phyloP scores from a whole-genome alignment of 2,113 vertebrate genomes.

The Etia nguti region DNA sequence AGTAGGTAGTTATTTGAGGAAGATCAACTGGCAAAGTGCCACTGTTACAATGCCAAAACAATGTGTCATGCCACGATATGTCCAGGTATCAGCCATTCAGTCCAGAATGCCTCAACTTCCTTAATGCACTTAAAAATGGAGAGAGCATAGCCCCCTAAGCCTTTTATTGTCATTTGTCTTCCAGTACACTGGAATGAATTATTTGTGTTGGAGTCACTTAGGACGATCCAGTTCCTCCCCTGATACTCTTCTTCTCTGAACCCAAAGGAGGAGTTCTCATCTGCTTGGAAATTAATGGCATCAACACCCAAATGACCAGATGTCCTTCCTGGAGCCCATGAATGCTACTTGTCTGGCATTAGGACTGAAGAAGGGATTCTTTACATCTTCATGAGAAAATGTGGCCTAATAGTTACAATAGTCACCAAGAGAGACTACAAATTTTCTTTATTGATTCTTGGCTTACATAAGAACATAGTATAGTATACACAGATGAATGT shows the following conservation, averaged over 20 bases:
- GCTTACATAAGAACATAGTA: background rate
- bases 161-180: background rate
- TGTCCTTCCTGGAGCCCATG: background rate
- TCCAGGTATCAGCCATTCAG: background rate
- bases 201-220: background rate
- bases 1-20: background rate
- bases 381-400: background rate
- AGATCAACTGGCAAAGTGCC: background rate
- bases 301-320: background rate
- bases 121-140: background rate
- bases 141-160: fast-evolving
- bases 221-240: background rate
- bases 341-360: background rate
- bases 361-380: background rate
- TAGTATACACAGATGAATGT: background rate
- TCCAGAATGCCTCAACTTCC: background rate
- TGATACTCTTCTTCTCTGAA: background rate
- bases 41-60: background rate
- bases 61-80: fast-evolving
- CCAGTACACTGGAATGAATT: background rate
- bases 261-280: background rate
- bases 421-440: background rate
- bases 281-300: background rate
- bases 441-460: background rate
- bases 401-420: background rate